phyloP scores from a whole-genome alignment of 2,797 vertebrate genomes.

The Neosilurus hyrtlii region DNA sequence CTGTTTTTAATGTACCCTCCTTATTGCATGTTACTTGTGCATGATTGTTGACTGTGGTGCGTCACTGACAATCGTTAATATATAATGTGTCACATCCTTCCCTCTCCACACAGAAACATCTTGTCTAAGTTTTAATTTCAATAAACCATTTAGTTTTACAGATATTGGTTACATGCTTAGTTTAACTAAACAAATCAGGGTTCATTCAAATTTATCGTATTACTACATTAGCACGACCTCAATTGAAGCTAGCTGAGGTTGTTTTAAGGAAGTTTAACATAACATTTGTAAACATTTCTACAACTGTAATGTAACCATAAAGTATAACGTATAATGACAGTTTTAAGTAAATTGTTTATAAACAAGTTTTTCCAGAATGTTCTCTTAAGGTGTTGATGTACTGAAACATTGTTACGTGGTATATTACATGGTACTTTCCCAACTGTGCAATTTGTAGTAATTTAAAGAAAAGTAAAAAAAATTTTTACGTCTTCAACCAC shows the following conservation, averaged over 20 bases:
- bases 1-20: constrained; percentile 42
- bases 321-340: not conserved
- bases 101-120: constrained; percentile 22
- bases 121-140: not conserved
- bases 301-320: not conserved
- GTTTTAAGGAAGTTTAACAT: not conserved
- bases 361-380: not conserved
- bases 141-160: not conserved
- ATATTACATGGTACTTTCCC: not conserved
- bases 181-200: not conserved
- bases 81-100: constrained; percentile 31
- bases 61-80: constrained; percentile 42
- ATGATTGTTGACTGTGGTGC: constrained; percentile 52
- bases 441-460: too few relatives aligned
- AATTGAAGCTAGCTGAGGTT: too few relatives aligned
- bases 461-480: too few relatives aligned
- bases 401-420: not conserved
- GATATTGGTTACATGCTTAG: too few relatives aligned
- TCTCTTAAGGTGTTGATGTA: not conserved
- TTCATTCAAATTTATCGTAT: too few relatives aligned
- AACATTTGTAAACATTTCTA: not conserved
- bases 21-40: constrained; percentile 56
- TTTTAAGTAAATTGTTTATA: not conserved
- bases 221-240: not conserved
- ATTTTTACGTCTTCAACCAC: not conserved